These are phyloP conservation scores for Sinosuthora webbiana DNA, from an alignment of 2,113 vertebrate genomes.

Conservation along the genomic window DNA sequence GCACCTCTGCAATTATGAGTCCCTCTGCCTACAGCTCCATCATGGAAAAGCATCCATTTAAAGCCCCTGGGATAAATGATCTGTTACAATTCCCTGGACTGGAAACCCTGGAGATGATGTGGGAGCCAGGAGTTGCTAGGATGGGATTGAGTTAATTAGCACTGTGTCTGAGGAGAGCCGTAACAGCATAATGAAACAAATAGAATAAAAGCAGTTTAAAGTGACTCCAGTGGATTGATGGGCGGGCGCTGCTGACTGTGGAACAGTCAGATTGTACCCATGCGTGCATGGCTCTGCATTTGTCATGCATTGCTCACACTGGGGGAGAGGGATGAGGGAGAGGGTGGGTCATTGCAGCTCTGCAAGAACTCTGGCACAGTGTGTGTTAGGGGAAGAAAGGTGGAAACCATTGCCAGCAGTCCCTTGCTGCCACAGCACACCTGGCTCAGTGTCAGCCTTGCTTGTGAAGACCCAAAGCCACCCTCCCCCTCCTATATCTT, in stretches of 20 bases:
- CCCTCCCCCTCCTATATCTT: not conserved
- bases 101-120: slow-evolving; percentile 19
- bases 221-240: not conserved
- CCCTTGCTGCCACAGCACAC: not conserved
- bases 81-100: slow-evolving; percentile 14
- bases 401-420: not conserved
- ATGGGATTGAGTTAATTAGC: slow-evolving; percentile 49
- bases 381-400: not conserved
- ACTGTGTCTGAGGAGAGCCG: not conserved
- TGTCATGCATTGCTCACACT: not conserved
- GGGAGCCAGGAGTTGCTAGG: not conserved
- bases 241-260: not conserved
- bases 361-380: not conserved
- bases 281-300: not conserved
- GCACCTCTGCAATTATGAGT: not conserved
- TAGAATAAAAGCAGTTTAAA: slow-evolving; percentile 17
- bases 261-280: not conserved
- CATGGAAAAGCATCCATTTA: not conserved
- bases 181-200: slow-evolving; percentile 25
- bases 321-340: not conserved
- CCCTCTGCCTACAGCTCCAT: not conserved
- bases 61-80: not conserved
- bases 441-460: not conserved
- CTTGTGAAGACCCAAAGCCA: too few relatives aligned
- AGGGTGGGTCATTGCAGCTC: not conserved